Base-by-base conservation (phyloP, 2,888 invertebrate species). In the Agrotis clavis region DNA sequence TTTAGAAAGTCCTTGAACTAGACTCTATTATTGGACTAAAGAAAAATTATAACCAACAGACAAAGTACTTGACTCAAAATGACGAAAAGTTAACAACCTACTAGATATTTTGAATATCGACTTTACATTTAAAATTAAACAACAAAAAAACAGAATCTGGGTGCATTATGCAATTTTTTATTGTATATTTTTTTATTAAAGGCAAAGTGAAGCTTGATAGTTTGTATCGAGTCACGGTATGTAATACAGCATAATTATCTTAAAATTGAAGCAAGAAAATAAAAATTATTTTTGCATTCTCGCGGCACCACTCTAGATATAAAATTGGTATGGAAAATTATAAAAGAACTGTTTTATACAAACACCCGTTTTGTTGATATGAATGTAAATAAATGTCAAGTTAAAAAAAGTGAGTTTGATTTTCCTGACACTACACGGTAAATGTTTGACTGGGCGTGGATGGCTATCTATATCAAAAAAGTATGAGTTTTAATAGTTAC, bases 301-400 rank as follows among this genome's bases (percentile, higher is more conserved):
- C 90, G 90, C 93, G 90, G 95, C 95, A 95, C 95, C 90, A 93
- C 92, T 92, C 92, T 94, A 93, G 90, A 87, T 93, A 92, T 94
- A 93, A 92, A 92, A 94, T 92, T 92, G 94, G 93, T 94, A 93
- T 92, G 89, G 90, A 92, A 92, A 89, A 90, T 86, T 92, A 90
- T 89, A 89, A 94, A 93, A 93, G 91, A 95, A 94, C 94, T 94
- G 95, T 96, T 96, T 96, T 96, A 96, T 96, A 96, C 96, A 96
- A 85, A 96, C 96, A 96, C 95, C 96, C 95, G 95, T 96, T 96
- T 96, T 96, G 96, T 96, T 96, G 95, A 96, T 95, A 96, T 96
- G 93, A 94, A 96, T 96, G 96, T 96, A 96, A 96, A 96, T 96
- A 96, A 96, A 96, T 96, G 96, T 96, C 96, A 96, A 96, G 96